These are phyloP conservation scores for Caloenas nicobarica DNA, from an alignment of 2,113 vertebrate genomes.

Conservation along the genomic window DNA sequence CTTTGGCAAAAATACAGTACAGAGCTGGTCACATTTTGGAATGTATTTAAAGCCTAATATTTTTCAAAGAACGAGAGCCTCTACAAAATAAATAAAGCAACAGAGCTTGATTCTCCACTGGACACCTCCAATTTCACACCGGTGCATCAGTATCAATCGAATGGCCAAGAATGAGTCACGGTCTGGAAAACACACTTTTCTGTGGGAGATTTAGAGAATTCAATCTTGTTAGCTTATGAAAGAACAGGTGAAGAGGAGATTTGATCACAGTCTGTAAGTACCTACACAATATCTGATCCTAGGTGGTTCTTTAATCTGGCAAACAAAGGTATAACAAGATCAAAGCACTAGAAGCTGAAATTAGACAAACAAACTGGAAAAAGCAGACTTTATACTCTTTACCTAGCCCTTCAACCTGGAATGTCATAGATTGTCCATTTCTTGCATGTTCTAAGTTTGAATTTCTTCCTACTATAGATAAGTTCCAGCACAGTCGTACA, in stretches of 20 bases:
- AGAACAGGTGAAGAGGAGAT: slow-evolving; percentile 40
- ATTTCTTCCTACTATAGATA: not conserved
- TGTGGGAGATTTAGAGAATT: not conserved
- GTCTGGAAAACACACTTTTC: not conserved
- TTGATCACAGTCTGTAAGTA: slow-evolving; percentile 19
- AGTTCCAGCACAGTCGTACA: not conserved
- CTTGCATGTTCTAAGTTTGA: not conserved
- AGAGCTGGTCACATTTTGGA: not conserved
- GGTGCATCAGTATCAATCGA: not conserved
- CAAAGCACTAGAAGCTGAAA: not conserved
- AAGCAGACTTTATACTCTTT: not conserved
- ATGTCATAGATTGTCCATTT: not conserved
- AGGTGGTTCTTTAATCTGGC: slow-evolving; percentile 30
- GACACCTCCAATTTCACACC: not conserved
- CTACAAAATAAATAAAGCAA: not conserved
- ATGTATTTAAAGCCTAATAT: not conserved
- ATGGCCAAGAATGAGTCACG: not conserved
- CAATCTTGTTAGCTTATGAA: slow-evolving; percentile 37
- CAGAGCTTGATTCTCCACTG: not conserved
- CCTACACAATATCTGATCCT: not conserved
- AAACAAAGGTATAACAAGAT: not conserved
- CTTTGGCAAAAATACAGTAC: not conserved
- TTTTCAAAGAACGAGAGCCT: slow-evolving; percentile 19
- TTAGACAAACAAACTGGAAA: slow-evolving; percentile 5
- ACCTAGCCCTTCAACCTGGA: not conserved